Evolutionary conservation across 2,888 invertebrate species (phyloP), one percentile per base, ranked within the genome.

Genomic region (Drosophila robusta): DNA sequence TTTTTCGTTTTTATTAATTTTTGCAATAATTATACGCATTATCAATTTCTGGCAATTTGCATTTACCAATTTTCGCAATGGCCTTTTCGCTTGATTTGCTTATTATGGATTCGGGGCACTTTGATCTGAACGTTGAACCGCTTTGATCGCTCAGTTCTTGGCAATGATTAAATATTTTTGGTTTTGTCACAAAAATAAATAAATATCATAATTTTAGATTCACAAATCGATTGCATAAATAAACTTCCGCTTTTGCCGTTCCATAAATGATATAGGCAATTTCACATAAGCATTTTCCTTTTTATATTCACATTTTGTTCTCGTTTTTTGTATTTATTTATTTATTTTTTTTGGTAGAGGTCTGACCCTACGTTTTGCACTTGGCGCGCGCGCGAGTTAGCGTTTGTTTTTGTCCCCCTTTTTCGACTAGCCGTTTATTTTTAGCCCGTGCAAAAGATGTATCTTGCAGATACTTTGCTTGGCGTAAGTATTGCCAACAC

Each of bases 321-420:
- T 34, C 5, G 42, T 45, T 38, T 39, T 41, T 18, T 18, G 18
- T 18, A 18, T 18, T 18, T 18, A 1, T 18, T 51, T 64, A 14
- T 50, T 18, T 39, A 26, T 50, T 18, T 44, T 47, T 50, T 61
- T 41, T n/a, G 54, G 55, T 56, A 46, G 65, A 65, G 72, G 61
- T 68, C 55, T 72, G 76, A 76, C 76, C 76, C 76, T 76, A 52
- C 56, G 22, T 65, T 78, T 80, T 65, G 70, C 78, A 80, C 78
- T 84, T 82, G 78, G 76, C 85, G 68, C 82, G 66, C 78, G 66
- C 82, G 74, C 70, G 47, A 54, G 42, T 61, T 71, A 34, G 22
- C 54, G 74, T 75, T 78, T 81, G 71, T 77, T 77, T 78, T 71
- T 83, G 83, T 85, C 83, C 83, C 84, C 83, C 78, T 83, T 84